These are phyloP conservation scores for Taenaris catops DNA, from an alignment of 2,888 invertebrate species.

Conservation along the genomic window DNA sequence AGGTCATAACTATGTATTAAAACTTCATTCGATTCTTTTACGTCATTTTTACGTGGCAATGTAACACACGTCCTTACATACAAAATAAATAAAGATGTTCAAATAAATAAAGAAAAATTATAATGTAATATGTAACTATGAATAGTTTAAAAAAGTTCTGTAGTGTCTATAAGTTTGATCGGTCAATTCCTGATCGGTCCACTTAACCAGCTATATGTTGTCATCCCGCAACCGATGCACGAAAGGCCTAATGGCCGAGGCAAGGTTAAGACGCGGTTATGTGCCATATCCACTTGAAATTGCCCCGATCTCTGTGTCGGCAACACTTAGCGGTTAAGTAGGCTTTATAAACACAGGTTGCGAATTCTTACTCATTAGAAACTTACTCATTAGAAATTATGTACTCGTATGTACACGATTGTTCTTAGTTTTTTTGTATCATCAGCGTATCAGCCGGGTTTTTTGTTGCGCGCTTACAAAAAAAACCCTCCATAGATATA, in stretches of 20 bases:
- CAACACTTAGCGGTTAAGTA: constrained; percentile 10
- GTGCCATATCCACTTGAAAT: constrained; percentile 16
- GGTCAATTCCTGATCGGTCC: too few relatives aligned
- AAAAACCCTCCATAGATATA: constrained; percentile 8
- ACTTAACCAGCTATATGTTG: too few relatives aligned
- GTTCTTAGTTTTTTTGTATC: constrained; percentile 8
- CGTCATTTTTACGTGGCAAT: too few relatives aligned
- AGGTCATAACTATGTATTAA: too few relatives aligned
- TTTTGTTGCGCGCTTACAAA: constrained; percentile 1
- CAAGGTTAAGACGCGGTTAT: constrained; percentile 23
- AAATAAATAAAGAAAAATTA: too few relatives aligned
- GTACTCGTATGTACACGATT: too few relatives aligned
- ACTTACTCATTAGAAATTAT: background rate
- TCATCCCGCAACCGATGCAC: constrained; percentile 10
- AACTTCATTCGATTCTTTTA: too few relatives aligned
- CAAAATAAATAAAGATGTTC: too few relatives aligned
- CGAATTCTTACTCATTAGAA: constrained; percentile 8
- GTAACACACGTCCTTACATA: too few relatives aligned
- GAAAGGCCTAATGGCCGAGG: constrained; percentile 12
- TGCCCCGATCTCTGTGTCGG: constrained; percentile 13
- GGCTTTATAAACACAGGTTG: constrained; percentile 2
- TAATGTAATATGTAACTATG: too few relatives aligned
- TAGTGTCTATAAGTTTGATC: too few relatives aligned
- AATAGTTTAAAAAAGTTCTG: too few relatives aligned
- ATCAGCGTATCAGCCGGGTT: constrained; percentile 3